Evolutionary conservation across 2,113 vertebrate species (phyloP), one percentile per base, ranked within the genome.

Genomic region (Neotragus pygmaeus): DNA sequence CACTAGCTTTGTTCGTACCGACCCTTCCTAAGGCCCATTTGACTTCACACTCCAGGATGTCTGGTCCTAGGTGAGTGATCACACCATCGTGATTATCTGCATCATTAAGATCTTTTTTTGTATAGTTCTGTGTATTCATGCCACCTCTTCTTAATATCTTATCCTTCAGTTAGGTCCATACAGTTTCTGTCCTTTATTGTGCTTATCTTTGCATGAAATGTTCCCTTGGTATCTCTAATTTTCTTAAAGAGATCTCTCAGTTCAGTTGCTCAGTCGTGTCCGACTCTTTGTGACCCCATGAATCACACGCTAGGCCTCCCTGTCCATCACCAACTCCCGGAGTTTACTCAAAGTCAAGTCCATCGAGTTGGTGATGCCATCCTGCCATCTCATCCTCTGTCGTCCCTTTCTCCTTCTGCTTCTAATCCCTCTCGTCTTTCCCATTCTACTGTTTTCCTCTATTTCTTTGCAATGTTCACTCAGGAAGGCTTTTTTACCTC

Each of bases 1-100:
- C 0, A 12, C 21, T 73, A 25, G 36, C 66, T 73, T 23, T 39
- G n/a, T 25, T 39, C 1, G 0, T 39, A 39, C 10, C 0, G 2
- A 6, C 25, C 2, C 36, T 73, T 73, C n/a, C 66, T 39, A 73
- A 73, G 10, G 66, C 36, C n/a, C 36, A 13, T 39, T 73, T 73
- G 66, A 73, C 21, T 73, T 73, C 66, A 73, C 36, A 25, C 19
- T 39, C 10, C 66, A 73, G 36, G 19, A 73, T 73, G 36, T 73
- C 36, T 73, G 36, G 21, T 36, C 36, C 66, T 73, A 73, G 36
- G 21, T 39, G 66, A 73, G 21, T 39, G 36, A 25, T 23, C 66
- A 73, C 19, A 73, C 19, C 36, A 73, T 23, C 2, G 1, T 73
- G 66, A 73, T 73, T 39, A 73, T 73, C 36, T 0, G 0, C 1